Base-by-base conservation (phyloP, 2,113 vertebrate species). In the Ammodramus savannarum region DNA sequence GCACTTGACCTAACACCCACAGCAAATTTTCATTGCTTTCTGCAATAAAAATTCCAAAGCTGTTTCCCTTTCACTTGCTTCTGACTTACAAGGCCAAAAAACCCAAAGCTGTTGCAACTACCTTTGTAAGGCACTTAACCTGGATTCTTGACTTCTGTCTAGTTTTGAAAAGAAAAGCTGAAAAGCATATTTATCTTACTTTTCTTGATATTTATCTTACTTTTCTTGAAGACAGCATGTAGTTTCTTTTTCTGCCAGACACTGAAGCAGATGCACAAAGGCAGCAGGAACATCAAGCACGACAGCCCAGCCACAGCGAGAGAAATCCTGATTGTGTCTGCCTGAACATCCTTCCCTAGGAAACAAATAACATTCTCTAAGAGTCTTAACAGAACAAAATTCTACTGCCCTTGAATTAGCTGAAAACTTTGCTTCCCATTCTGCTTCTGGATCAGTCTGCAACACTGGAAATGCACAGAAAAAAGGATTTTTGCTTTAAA, bases 131-230 rank as follows among this genome's bases (percentile, higher is more conserved):
- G 62, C 29, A 59, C 6, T 66, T 72, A 71, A 83, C 18, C 15
- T 51, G 16, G 20, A 63, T 90, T 84, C 51, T 27, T 58, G 46
- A 71, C 72, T 69, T 77, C 48, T 77, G 13, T 16, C 66, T 62
- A 34, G 38, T 44, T 87, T 65, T 69, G 65, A 15, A 41, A 82
- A 80, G 17, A 58, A 48, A 65, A 75, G 20, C 7, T n/a, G 22
- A 82, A 32, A 44, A 84, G 11, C 13, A 6, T 14, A 65, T 75
- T 36, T 49, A 29, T 69, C 98, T 98, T 98, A 98, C 98, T 89
- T 96, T 96, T 97, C 55, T 95, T 96, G 95, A 7, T 14, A 65
- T 75, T 36, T 49, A 29, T 69, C 98, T 98, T 98, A 98, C 98
- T 89, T 96, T 96, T 97, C 51, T 95, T 96, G 96, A 98, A 85